These are phyloP conservation scores for Diabrotica undecimpunctata DNA, from an alignment of 1,140 invertebrate species.

Conservation along the genomic window DNA sequence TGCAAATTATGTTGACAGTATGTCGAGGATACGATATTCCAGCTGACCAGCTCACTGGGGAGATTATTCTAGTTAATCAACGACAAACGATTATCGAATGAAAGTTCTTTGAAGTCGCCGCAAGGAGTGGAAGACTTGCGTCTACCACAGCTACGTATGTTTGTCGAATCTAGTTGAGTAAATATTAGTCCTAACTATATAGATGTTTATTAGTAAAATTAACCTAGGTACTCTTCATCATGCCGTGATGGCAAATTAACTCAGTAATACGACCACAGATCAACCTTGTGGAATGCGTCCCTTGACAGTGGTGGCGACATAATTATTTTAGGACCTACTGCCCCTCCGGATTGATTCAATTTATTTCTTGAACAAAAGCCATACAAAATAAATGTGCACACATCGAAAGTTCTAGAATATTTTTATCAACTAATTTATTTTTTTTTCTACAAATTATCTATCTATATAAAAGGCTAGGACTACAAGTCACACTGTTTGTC, in stretches of 20 bases:
- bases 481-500: too few relatives aligned
- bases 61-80: background rate
- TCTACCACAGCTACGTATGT: background rate
- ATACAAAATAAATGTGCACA: too few relatives aligned
- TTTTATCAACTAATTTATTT: too few relatives aligned
- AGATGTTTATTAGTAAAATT: background rate
- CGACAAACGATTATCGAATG: conserved; percentile 1
- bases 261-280: background rate
- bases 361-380: too few relatives aligned
- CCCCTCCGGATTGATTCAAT: too few relatives aligned
- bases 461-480: too few relatives aligned
- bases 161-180: background rate
- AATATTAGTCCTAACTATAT: background rate
- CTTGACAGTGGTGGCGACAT: background rate
- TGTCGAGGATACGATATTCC: background rate
- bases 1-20: background rate
- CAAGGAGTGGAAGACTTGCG: background rate
- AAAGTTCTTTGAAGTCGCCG: background rate
- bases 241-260: background rate
- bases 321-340: too few relatives aligned
- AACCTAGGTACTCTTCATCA: background rate
- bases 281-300: background rate
- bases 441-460: too few relatives aligned
- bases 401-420: too few relatives aligned
- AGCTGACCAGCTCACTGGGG: background rate